Evolutionary conservation across 2,888 invertebrate genomes (phyloP), one percentile per base, ranked within the genome.

Genomic region (Diplolepis rosae): DNA sequence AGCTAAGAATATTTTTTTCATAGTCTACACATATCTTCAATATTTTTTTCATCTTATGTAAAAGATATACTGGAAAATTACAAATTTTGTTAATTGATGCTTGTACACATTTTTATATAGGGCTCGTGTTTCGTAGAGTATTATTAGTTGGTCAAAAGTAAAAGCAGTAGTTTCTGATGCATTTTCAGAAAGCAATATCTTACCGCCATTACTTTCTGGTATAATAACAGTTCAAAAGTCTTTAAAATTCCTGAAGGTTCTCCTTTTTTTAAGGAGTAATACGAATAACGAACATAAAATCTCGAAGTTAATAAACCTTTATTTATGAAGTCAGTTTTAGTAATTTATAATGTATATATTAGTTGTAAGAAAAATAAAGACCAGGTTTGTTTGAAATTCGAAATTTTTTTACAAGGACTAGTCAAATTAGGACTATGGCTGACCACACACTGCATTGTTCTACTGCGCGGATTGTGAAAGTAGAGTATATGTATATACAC

Each of bases 371-470:
- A 15, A 15, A 42, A 42, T 42, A 15, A 42, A 15, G n/a, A 15
- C 5, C 15, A 42, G 15, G 6, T 2, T 11, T 35, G 35, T 35
- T 35, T 11, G 11, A 35, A 3, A 51, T 27, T 27, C 13, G 30
- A 54, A 13, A 18, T 1, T 18, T 30, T 54, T 54, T 30, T n/a
- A 30, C 30, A 28, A 27, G 9, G 18, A 45, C 0, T 1, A 7
- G 9, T 15, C 9, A 3, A 54, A 54, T 54, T 18, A 30, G 1
- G 4, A 4, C 13, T 39, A 18, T 61, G 61, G 35, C 61, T 61
- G 61, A 61, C 61, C 61, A 61, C 24, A 61, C 35, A 39, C 24
- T 24, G 24, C 22, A 61, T 39, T 61, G 61, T 61, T 61, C 61
- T 61, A 61, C 61, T 61, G 39, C 3, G 24, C 35, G 24, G n/a